Conservation (phyloP, 2,888 invertebrate species). For the Candidula unifasciata region DNA sequence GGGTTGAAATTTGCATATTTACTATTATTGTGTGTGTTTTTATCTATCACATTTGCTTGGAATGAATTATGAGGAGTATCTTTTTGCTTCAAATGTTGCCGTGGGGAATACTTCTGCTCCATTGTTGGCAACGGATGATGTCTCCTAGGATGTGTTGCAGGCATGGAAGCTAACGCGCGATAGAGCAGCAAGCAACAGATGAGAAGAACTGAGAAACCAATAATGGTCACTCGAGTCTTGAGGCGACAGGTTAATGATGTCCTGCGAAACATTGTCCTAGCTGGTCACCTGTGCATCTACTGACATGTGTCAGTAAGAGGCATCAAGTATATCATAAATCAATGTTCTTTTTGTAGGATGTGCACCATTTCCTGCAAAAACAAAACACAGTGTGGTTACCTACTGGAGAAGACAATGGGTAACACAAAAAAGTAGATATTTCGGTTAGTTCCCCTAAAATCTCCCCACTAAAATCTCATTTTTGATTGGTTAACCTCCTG, state of each 20-base stretch:
- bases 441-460: no score
- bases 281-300: background rate
- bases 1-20: background rate
- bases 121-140: slow-evolving; percentile 41
- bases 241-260: slow-evolving; percentile 19
- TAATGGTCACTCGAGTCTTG: slow-evolving; percentile 39
- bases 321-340: background rate
- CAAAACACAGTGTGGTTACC: no score
- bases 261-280: slow-evolving; percentile 3
- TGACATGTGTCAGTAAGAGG: background rate
- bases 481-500: no score
- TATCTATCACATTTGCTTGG: background rate
- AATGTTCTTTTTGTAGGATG: no score
- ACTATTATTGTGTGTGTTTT: background rate
- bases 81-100: slow-evolving; percentile 39
- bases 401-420: no score
- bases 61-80: slow-evolving; percentile 13
- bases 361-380: background rate
- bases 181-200: slow-evolving; percentile 50
- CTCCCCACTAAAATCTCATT: no score
- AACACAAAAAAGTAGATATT: no score
- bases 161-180: slow-evolving; percentile 40
- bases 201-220: slow-evolving; percentile 44
- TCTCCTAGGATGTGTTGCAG: background rate
- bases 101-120: slow-evolving; percentile 39